Percentiles rank a stretch among this genome's conserved stretches.
These are phyloP conservation scores for Penaeus indicus DNA, from an alignment of 1,140 invertebrate genomes.

Conservation along the genomic window DNA sequence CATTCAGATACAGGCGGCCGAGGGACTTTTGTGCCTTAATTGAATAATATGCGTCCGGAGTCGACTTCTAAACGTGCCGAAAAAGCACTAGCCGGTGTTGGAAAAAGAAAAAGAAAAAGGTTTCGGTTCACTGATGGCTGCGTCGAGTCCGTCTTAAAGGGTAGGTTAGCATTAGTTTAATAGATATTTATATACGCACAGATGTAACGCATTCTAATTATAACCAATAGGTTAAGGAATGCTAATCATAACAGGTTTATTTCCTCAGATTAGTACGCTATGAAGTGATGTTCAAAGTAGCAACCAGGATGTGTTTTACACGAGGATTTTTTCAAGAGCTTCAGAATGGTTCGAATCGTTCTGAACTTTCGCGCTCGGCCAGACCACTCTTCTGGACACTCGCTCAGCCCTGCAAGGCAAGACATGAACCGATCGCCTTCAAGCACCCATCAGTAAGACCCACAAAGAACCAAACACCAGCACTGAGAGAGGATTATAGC, in stretches of 20 bases:
- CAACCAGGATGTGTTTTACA: constrained; percentile 5
- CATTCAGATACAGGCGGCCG: not conserved
- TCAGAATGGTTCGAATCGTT: constrained; percentile 17
- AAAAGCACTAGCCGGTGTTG: not conserved
- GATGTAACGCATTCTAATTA: too few species aligned
- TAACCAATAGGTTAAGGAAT: not conserved
- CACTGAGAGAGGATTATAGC: not conserved
- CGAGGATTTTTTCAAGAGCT: not conserved
- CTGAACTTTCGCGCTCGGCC: not conserved
- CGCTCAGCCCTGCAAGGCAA: too few species aligned
- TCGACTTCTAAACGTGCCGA: constrained; percentile 27
- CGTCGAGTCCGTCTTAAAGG: too few species aligned
- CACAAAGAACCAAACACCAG: not conserved
- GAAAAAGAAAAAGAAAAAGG: not conserved
- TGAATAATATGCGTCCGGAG: constrained; percentile 20
- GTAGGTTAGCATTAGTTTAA: too few species aligned
- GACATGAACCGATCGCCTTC: not conserved
- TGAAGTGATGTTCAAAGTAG: constrained; percentile 34
- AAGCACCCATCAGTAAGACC: not conserved
- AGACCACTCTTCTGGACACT: too few species aligned
- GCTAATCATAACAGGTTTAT: constrained; percentile 18
- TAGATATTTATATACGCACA: too few species aligned
- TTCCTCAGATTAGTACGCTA: constrained; percentile 27
- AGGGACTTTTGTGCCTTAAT: constrained; percentile 22
- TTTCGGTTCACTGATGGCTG: too few species aligned